Conservation (phyloP, 1,140 invertebrate species). For the Cylas formicarius region DNA sequence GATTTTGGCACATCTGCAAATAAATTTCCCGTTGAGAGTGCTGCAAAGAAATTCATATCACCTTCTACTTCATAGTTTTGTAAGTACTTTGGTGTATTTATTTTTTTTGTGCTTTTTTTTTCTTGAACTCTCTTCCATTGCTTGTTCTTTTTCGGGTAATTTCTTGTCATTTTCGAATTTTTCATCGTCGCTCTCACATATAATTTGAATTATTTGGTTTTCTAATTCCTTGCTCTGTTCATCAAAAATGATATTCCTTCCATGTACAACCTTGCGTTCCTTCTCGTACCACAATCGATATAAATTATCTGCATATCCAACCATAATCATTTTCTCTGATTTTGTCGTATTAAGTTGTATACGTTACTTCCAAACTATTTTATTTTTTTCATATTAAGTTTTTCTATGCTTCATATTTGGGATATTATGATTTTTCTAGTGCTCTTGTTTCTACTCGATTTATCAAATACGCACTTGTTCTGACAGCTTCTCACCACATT, state of each 20-base stretch:
- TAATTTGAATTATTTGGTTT: no score
- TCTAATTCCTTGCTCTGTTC: no score
- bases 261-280: conserved; percentile 27
- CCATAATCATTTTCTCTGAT: conserved; percentile 20
- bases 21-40: conserved; percentile 14
- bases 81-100: background rate
- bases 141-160: no score
- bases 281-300: conserved; percentile 25
- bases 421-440: conserved; percentile 10
- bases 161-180: no score
- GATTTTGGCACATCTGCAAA: background rate
- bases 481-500: conserved; percentile 42
- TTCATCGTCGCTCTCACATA: no score
- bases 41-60: conserved; percentile 4
- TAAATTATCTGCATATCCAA: conserved; percentile 25
- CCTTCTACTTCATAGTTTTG: conserved; percentile 1
- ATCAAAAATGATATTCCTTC: conserved; percentile 35
- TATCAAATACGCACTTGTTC: conserved; percentile 41
- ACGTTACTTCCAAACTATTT: conserved; percentile 36
- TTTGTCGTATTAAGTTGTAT: conserved; percentile 26
- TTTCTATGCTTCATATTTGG: conserved; percentile 23
- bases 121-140: no score
- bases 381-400: conserved; percentile 20
- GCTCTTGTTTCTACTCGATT: conserved; percentile 36
- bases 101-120: conserved; percentile 5